phyloP scores from a whole-genome alignment of 2,113 vertebrate species.

The Morone chrysops region DNA sequence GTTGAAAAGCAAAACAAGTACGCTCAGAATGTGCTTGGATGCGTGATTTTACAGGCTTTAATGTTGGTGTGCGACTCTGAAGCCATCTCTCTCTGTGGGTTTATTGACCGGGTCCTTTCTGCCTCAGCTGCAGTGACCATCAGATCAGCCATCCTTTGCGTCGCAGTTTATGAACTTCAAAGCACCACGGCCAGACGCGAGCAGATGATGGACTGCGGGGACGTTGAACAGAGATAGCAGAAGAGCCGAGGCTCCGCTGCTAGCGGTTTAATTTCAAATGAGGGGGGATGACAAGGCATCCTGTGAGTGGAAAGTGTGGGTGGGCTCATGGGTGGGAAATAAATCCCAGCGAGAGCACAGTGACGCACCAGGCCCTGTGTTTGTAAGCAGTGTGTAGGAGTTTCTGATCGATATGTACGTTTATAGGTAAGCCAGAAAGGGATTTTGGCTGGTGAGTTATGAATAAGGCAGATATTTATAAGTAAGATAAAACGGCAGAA shows the following conservation, averaged over 20 bases:
- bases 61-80: conserved; percentile 45
- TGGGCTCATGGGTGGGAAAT: conserved; percentile 41
- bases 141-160: conserved; percentile 73
- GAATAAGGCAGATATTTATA: conserved; percentile 21
- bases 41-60: conserved; percentile 52
- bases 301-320: conserved; percentile 27
- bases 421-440: conserved; percentile 29
- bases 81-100: conserved; percentile 58
- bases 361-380: conserved; percentile 24
- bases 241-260: conserved; percentile 41
- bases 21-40: conserved; percentile 26
- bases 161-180: conserved; percentile 75
- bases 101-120: conserved; percentile 67
- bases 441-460: conserved; percentile 11
- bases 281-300: conserved; percentile 56
- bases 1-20: conserved; percentile 1
- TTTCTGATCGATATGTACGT: conserved; percentile 56
- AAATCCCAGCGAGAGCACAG: conserved; percentile 44
- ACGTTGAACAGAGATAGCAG: conserved; percentile 51
- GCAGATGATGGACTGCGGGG: conserved; percentile 69
- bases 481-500: background rate
- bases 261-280: conserved; percentile 70
- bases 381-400: conserved; percentile 38
- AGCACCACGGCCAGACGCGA: conserved; percentile 30
- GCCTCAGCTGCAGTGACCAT: conserved; percentile 69